Base-by-base conservation (phyloP, 2,888 invertebrate genomes). In the Drosophila histrio region DNA sequence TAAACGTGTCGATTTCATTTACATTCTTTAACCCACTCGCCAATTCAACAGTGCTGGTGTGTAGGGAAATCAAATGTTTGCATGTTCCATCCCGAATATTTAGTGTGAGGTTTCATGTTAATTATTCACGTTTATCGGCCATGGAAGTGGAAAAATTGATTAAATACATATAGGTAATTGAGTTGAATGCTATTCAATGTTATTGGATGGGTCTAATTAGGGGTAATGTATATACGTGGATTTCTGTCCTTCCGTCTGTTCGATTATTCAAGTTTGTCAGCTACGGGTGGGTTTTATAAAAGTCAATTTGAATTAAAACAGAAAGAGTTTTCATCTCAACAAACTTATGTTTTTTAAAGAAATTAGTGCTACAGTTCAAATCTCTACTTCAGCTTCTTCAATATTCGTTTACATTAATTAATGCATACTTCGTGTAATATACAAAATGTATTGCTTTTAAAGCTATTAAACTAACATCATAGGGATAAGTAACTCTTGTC, bases 91-190 rank as follows among this genome's bases (percentile, higher is more conserved):
- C 6, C 32, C 22, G 34, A 17, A 11, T 32, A 9, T 22, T 24
- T 41, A 32, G 39, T 30, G 28, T 63, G 43, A 28, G 46, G 34
- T 46, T 46, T 47, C 34, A 47, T 72, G 73, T 66, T 57, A 72
- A 72, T 72, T 65, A 77, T 39, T 30, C 52, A 41, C 38, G 21
- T 39, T 72, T 38, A 57, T 19, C 47, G n/a, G 6, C 15, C 13
- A 7, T n/a, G 36, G 15, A 56, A 38, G 50, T 47, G 56, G n/a
- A 43, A 47, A 61, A 61, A 61, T 60, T 75, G 24, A 56, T 75
- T 75, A 52, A 47, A 64, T 56, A 22, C 34, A 43, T 47, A 34
- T 21, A 43, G 28, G 34, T 41, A 65, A 65, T 65, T 43, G 54
- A 43, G 36, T 47, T 65, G 41, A 47, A 41, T 47, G 39, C 1